phyloP scores from a whole-genome alignment of 2,888 invertebrate genomes.

The Cheilosia scutellata region DNA sequence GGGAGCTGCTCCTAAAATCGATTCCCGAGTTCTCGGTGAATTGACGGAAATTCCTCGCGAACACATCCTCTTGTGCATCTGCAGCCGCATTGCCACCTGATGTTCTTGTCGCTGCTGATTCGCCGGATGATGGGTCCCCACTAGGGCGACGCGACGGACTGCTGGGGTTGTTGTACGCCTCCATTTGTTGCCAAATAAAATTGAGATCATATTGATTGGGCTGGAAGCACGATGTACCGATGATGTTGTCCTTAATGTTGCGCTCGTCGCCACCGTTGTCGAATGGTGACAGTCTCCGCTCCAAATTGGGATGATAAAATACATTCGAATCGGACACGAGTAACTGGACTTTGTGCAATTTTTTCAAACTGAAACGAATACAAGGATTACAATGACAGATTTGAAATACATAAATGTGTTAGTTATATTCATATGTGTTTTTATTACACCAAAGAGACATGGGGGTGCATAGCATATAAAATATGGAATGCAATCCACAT shows the following conservation, averaged over 20 bases:
- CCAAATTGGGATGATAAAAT: conserved; percentile 87
- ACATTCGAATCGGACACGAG: conserved; percentile 83
- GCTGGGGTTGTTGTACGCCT: conserved; percentile 78
- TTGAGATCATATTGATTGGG: conserved; percentile 84
- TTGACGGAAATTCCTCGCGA: conserved; percentile 82
- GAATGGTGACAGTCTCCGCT: conserved; percentile 83
- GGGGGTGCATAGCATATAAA: conserved; percentile 10
- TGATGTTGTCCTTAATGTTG: conserved; percentile 80
- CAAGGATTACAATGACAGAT: conserved; percentile 27
- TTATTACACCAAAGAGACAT: not conserved
- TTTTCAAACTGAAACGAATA: conserved; percentile 81
- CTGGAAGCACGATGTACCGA: conserved; percentile 82
- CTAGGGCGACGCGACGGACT: conserved; percentile 64
- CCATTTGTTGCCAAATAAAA: conserved; percentile 84
- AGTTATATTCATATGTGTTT: conserved; percentile 11
- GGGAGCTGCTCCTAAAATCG: conserved; percentile 96
- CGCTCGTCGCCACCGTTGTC: not conserved
- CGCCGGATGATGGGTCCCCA: conserved; percentile 43
- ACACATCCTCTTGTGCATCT: conserved; percentile 78
- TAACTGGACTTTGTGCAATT: conserved; percentile 83
- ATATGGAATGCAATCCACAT: conserved; percentile 31
- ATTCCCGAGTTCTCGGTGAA: conserved; percentile 87
- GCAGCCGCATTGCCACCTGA: conserved; percentile 24
- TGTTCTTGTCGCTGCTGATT: conserved; percentile 42
- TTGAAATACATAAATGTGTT: conserved; percentile 15